Evolutionary conservation across 2,888 invertebrate species (phyloP).

Genomic region (Ochlodes sylvanus): DNA sequence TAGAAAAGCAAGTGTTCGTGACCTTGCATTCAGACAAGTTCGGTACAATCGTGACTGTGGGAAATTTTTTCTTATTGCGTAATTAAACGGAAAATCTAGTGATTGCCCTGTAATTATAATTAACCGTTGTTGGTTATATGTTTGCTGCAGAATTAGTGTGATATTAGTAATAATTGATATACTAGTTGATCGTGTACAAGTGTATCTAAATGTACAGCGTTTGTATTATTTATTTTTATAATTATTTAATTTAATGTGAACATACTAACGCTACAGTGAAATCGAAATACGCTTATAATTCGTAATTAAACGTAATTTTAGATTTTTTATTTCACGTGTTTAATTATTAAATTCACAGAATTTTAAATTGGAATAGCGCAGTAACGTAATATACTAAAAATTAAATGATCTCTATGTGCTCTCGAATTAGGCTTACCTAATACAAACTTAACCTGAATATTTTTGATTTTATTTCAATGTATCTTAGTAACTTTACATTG

Average conservation of each 20-base stretch:
- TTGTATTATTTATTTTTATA: constrained; percentile 43
- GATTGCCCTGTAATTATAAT: constrained; percentile 40
- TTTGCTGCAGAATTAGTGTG: constrained; percentile 60
- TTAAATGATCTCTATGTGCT: constrained; percentile 14
- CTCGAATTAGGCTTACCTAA: constrained; percentile 6
- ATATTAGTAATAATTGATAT: constrained; percentile 69
- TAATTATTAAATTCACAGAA: not conserved
- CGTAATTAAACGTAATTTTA: constrained; percentile 41
- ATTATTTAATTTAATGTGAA: constrained; percentile 38
- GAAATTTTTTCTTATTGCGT: constrained; percentile 54
- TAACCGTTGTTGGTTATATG: constrained; percentile 42
- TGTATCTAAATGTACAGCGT: constrained; percentile 27
- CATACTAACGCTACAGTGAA: constrained; percentile 37
- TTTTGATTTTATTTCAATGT: too few relatives aligned
- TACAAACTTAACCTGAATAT: too few relatives aligned
- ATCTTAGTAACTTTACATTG: too few relatives aligned
- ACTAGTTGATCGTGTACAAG: constrained; percentile 21
- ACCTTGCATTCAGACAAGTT: constrained; percentile 49
- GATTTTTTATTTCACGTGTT: not conserved
- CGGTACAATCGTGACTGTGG: constrained; percentile 47
- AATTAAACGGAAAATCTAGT: constrained; percentile 49
- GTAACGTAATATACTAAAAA: not conserved
- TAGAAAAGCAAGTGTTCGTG: constrained; percentile 57
- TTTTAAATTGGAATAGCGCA: not conserved
- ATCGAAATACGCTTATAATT: constrained; percentile 46